Percentiles rank a stretch among this genome's conserved stretches.
Evolutionary conservation across 2,113 vertebrate species (phyloP).

Genomic region (Sorex araneus): DNA sequence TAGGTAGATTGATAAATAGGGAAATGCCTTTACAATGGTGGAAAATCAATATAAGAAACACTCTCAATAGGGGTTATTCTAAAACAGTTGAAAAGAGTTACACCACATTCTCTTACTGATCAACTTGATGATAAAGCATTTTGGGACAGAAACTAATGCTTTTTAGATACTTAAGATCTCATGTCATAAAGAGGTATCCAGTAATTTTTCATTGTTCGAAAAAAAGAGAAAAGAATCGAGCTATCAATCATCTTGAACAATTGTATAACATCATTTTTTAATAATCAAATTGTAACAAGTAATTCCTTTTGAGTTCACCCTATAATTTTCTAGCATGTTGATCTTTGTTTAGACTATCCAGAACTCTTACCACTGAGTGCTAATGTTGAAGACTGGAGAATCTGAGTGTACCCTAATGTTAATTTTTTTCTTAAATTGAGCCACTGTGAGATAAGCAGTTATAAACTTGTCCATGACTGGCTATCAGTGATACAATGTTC

Average conservation of each 20-base stretch:
- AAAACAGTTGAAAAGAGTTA: not conserved
- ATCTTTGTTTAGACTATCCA: conserved; percentile 50
- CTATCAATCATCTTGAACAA: not conserved
- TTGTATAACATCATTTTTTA: not conserved
- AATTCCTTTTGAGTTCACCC: not conserved
- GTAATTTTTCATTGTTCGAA: not conserved
- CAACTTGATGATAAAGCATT: not conserved
- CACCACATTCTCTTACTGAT: not conserved
- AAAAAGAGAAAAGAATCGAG: not conserved
- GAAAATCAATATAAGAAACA: conserved; percentile 12
- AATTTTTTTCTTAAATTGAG: not conserved
- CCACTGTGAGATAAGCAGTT: too few species aligned
- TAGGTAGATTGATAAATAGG: not conserved
- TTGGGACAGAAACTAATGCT: not conserved
- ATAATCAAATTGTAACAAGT: not conserved
- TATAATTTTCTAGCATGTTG: conserved; percentile 9
- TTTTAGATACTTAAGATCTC: not conserved
- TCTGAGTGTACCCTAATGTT: not conserved
- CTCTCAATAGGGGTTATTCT: not conserved
- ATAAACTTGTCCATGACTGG: too few species aligned
- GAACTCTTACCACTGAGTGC: not conserved
- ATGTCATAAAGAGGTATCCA: not conserved
- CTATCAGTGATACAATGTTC: too few species aligned
- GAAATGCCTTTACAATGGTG: not conserved
- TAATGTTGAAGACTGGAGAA: conserved; percentile 4